phyloP scores from a whole-genome alignment of 2,888 invertebrate genomes.

The Steromphala cineraria region DNA sequence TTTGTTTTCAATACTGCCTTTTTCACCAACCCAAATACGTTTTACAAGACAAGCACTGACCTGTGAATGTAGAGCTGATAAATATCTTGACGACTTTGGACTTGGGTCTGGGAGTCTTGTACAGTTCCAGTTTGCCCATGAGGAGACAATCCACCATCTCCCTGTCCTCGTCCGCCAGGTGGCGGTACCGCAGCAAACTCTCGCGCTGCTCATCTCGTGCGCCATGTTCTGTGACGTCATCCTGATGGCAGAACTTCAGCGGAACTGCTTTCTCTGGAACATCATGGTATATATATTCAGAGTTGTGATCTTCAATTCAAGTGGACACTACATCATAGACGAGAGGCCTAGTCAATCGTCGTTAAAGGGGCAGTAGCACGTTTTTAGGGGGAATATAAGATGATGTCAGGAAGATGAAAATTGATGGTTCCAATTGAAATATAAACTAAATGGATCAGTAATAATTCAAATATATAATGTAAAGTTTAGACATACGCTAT shows the following conservation, averaged over 20 bases:
- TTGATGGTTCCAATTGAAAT: too few relatives aligned
- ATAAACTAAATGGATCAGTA: too few relatives aligned
- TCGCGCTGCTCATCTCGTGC: conserved; percentile 38
- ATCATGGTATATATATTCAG: too few relatives aligned
- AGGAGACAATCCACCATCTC: conserved; percentile 46
- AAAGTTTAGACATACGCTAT: too few relatives aligned
- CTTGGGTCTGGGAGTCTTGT: conserved; percentile 92
- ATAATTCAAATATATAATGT: too few relatives aligned
- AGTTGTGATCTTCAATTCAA: too few relatives aligned
- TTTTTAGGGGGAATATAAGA: too few relatives aligned
- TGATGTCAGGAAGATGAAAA: too few relatives aligned
- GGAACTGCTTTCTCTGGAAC: too few relatives aligned
- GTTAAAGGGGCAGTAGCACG: too few relatives aligned
- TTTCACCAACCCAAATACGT: neutral
- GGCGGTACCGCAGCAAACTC: conserved; percentile 45
- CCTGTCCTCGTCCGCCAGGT: conserved; percentile 44
- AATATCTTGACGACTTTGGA: conserved; percentile 98
- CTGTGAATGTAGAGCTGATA: conserved; percentile 97
- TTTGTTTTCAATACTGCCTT: neutral
- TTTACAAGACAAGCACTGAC: conserved; percentile 76
- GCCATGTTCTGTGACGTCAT: conserved; percentile 49
- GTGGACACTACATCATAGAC: too few relatives aligned
- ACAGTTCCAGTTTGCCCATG: conserved; percentile 71
- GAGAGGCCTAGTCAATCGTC: too few relatives aligned
- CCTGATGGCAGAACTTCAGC: conserved; percentile 46